Evolutionary conservation across 2,888 invertebrate genomes (phyloP), one percentile per base, ranked within the genome.

Genomic region (Unio pictorum): DNA sequence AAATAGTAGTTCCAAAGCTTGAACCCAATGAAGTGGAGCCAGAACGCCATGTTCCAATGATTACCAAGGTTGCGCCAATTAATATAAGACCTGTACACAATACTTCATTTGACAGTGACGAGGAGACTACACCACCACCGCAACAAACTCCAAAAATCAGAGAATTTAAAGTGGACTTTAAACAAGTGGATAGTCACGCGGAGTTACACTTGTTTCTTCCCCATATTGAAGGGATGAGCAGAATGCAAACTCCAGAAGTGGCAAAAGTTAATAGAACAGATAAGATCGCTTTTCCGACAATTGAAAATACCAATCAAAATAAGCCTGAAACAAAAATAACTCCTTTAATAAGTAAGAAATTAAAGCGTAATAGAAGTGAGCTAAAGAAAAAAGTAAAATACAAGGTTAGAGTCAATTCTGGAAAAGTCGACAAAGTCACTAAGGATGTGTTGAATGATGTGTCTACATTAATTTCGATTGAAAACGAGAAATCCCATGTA

Each of bases 191-290:
- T 62, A 73, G 78, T 26, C 80, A 81, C 69, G 76, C 80, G 1
- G 77, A 78, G 64, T 68, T 81, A 28, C 79, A 80, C 66, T 69
- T 81, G 28, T 81, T 81, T 73, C 76, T 81, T 67, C 81, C 81
- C 8, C 73, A 79, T 57, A 81, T 81, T 55, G 75, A 73, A 18
- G 61, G 61, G 8, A 67, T 65, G 62, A 73, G 71, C 71, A 71
- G 75, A 60, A 69, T 56, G 64, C 73, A 64, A 58, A 75, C 76
- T 66, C 76, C 76, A 1, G 72, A 73, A 30, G 54, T 58, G 30
- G 61, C 55, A 55, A 72, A 64, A 63, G 34, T 55, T 26, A 73
- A 55, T 60, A 30, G n/a, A 57, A 45, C 45, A n/a, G 28, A 4
- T 4, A 65, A 63, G 57, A 74, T 72, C 8, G 55, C 60, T 28